Evolutionary conservation across 2,113 vertebrate genomes (phyloP).

Genomic region (Chaetodon trifascialis): DNA sequence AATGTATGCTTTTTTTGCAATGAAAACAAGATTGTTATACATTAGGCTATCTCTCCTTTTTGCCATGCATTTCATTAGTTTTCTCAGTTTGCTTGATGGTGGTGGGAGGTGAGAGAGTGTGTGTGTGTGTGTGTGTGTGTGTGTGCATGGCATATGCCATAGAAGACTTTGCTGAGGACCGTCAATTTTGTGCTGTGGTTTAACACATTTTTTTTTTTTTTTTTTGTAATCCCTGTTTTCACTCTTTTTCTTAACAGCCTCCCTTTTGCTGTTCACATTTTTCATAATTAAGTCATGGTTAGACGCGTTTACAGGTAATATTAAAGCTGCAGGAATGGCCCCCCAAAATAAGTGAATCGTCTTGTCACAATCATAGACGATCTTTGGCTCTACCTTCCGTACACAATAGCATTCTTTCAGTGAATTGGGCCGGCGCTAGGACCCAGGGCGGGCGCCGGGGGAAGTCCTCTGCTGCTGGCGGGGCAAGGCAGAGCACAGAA

Average conservation of each 20-base stretch:
- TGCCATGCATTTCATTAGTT: background rate
- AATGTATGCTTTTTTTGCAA: background rate
- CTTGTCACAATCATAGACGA: constrained; percentile 55
- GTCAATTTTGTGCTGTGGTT: background rate
- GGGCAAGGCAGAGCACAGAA: constrained; percentile 69
- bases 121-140: background rate
- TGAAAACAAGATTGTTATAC: background rate
- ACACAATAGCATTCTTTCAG: constrained; percentile 82
- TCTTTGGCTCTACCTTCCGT: constrained; percentile 65
- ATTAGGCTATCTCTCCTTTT: background rate
- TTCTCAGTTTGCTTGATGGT: background rate
- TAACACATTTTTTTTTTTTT: too few relatives aligned
- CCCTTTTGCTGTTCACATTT: background rate
- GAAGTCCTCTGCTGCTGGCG: constrained; percentile 81
- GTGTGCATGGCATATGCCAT: background rate
- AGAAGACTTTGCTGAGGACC: background rate
- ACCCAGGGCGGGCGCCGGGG: constrained; percentile 76
- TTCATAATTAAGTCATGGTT: background rate
- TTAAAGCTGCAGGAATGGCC: too few relatives aligned
- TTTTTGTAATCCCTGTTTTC: background rate
- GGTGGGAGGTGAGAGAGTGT: too few relatives aligned
- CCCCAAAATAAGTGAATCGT: background rate
- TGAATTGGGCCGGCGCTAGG: constrained; percentile 57
- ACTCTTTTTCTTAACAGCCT: background rate
- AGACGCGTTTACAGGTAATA: background rate